A percentile compares a stretch with the other conserved stretches of the same genome.
Evolutionary conservation across 2,797 vertebrate genomes (phyloP).

Genomic region (Ctenosaura bakeri): DNA sequence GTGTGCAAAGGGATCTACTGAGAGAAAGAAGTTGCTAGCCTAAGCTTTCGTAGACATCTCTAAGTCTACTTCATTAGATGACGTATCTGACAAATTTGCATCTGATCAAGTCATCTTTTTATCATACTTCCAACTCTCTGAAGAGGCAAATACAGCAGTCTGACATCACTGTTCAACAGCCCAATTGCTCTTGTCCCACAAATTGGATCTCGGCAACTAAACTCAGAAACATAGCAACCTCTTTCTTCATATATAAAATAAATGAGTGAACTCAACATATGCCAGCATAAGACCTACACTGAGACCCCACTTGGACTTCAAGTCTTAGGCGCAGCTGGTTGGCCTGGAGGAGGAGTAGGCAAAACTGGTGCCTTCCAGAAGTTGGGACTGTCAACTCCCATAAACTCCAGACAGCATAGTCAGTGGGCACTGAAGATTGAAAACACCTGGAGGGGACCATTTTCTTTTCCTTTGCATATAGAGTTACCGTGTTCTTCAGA

Average conservation of each 20-base stretch:
- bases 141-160: not conserved
- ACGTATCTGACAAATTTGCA: too few species aligned
- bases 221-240: not conserved
- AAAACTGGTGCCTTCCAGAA: not conserved
- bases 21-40: too few species aligned
- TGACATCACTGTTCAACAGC: not conserved
- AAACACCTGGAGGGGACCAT: not conserved
- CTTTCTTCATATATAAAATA: not conserved
- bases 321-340: not conserved
- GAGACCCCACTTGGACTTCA: not conserved
- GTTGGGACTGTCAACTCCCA: not conserved
- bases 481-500: too few species aligned
- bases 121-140: not conserved
- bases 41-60: too few species aligned
- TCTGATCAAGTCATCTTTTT: not conserved
- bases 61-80: too few species aligned
- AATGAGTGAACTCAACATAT: not conserved
- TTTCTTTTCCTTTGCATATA: not conserved
- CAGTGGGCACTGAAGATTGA: not conserved
- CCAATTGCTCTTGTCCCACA: not conserved
- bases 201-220: not conserved
- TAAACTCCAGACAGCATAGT: not conserved
- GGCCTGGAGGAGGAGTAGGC: not conserved
- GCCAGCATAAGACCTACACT: not conserved
- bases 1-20: too few species aligned